A percentile compares a stretch with the other conserved stretches of the same genome.
phyloP scores from a whole-genome alignment of 92 coral and sea anemone genomes.

The Porites cylindrica region DNA sequence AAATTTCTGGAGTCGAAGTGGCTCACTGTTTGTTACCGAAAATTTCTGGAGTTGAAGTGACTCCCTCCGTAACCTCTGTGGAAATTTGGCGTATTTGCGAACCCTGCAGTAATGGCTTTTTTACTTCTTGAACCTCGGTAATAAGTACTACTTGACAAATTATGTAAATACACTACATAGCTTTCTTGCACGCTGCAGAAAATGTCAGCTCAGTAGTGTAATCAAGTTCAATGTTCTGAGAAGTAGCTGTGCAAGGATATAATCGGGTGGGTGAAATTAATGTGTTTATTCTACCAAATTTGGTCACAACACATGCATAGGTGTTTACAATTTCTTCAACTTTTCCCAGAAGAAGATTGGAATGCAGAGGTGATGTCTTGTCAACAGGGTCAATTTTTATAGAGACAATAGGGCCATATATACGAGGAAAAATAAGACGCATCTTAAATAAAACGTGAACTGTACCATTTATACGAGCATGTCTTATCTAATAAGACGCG shows the following conservation, averaged over 20 bases:
- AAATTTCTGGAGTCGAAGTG: too few species aligned
- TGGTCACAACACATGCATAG: slow-evolving; percentile 35
- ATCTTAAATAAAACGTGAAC: too few species aligned
- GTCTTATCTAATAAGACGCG: too few species aligned
- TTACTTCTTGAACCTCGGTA: too few species aligned
- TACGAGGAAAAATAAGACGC: too few species aligned
- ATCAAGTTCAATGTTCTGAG: slow-evolving; percentile 27
- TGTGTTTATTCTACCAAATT: slow-evolving; percentile 28
- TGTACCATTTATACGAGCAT: too few species aligned
- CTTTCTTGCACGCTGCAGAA: slow-evolving; percentile 34
- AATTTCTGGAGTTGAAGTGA: too few species aligned
- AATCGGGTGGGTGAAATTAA: slow-evolving; percentile 30
- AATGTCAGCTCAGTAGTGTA: slow-evolving; percentile 34
- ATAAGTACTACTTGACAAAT: too few species aligned
- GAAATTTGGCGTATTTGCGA: too few species aligned
- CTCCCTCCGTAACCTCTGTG: too few species aligned
- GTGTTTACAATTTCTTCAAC: slow-evolving; percentile 29
- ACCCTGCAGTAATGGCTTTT: too few species aligned
- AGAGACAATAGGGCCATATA: neutral
- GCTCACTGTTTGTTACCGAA: too few species aligned
- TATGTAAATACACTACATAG: neutral
- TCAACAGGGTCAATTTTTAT: slow-evolving; percentile 51
- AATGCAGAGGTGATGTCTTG: slow-evolving; percentile 58
- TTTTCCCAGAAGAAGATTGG: slow-evolving; percentile 51
- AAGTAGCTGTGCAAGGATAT: slow-evolving; percentile 29